Evolutionary conservation across 2,888 invertebrate species (phyloP), one percentile per base, ranked within the genome.

Genomic region (Drosophila eohydei): DNA sequence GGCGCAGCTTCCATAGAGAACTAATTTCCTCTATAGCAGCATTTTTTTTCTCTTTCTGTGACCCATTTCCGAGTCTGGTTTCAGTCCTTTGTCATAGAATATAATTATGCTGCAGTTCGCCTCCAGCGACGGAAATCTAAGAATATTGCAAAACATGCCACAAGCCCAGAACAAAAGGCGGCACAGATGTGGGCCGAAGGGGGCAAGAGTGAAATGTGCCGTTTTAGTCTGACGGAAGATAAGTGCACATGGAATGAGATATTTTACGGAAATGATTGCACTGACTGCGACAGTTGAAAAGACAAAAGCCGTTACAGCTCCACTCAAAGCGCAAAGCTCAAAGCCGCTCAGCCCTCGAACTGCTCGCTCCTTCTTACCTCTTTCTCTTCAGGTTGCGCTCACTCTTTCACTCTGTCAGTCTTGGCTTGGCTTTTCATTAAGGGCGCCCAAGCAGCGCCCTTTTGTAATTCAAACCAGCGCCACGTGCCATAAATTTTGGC

Each of bases 401-500:
- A n/a, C 52, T 9, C n/a, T 26, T 26, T n/a, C 21, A 9, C 9
- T 7, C 21, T 8, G 41, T 14, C 14, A 16, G 36, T 3, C n/a
- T 28, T 28, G 5, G 12, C 26, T 58, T 62, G 66, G 70, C 74
- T 74, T 87, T 68, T 87, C 85, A 83, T 84, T 87, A 84, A 52
- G 72, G 84, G 26, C 26, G 36, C 61, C 59, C 30, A 44, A 65
- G 74, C 63, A 61, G 76, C 88, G 87, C 83, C 88, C 77, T 67
- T 78, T 69, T 70, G 83, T 80, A 74, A 76, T 54, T 70, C 80
- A 64, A 74, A 54, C 67, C 71, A 65, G 59, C 38, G 78, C 86
- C 86, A 83, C 86, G 83, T 88, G 83, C 88, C 83, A 88, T 88
- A 88, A 83, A 83, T 88, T 88, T 88, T 78, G 86, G 68, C 83